Evolutionary conservation across 2,797 vertebrate species (phyloP), one percentile per base, ranked within the genome.

Genomic region (Hyperoplus immaculatus): DNA sequence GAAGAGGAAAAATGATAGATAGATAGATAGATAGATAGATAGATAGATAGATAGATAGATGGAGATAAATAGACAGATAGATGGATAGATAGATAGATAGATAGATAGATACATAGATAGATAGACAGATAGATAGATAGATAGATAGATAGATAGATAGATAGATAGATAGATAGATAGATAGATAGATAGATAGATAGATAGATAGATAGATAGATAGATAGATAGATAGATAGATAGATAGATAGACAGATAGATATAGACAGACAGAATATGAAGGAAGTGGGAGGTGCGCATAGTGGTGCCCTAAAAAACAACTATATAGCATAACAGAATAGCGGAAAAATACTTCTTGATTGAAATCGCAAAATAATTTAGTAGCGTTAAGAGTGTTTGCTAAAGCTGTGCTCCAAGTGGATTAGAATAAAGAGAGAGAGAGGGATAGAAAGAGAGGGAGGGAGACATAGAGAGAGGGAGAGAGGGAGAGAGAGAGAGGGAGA

Each of bases 351-450:
- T 3, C 76, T 77, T n/a, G 45, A 77, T 63, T 75, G 60, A 21
- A 56, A 54, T 41, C 21, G 3, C 49, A 69, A 80, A 78, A 73
- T 55, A 66, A 42, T 72, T 77, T 8, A 8, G 55, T 36, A 54
- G 46, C 29, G 1, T 21, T 29, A 29, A 29, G n/a, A 65, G 74
- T 15, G 43, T 6, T 29, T 21, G 21, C 2, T 47, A 45, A 81
- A 66, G 41, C 67, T 18, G 70, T 1, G 67, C 15, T 77, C 46
- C 56, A 47, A 89, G 84, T 90, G 81, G 80, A 89, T 92, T 92
- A 29, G 29, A 29, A 29, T 29, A 29, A 29, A 29, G 29, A 21
- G 21, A 21, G 21, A 29, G 29, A 29, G 29, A 29, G 29, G 3
- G 29, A 29, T 3, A 29, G 29, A 29, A 29, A 29, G 29, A 29